Evolutionary conservation across 1,140 invertebrate genomes (phyloP).

Genomic region (Fopius arisanus): DNA sequence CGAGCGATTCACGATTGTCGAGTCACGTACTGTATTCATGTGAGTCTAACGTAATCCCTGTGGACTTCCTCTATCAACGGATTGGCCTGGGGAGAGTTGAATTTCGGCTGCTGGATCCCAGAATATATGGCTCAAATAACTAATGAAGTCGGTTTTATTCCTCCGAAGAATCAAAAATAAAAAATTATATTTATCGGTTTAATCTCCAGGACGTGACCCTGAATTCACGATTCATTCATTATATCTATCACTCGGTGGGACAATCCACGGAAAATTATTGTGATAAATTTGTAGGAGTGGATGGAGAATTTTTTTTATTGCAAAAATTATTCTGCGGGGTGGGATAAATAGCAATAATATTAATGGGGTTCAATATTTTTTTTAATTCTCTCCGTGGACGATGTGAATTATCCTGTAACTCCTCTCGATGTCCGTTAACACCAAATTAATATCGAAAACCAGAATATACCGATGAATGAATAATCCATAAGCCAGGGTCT

Average conservation of each 20-base stretch:
- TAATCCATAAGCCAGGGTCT: too few relatives aligned
- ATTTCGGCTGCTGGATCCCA: background rate
- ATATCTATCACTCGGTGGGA: background rate
- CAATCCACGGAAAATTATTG: background rate
- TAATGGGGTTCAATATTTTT: too few relatives aligned
- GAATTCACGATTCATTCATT: background rate
- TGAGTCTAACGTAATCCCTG: slow-evolving; percentile 20
- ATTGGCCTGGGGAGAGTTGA: background rate
- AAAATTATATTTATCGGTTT: background rate
- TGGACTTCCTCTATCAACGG: slow-evolving; percentile 30
- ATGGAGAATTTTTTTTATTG: too few relatives aligned
- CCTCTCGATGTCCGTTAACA: too few relatives aligned
- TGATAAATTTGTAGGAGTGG: too few relatives aligned
- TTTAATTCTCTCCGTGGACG: too few relatives aligned
- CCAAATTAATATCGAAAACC: too few relatives aligned
- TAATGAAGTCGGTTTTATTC: background rate
- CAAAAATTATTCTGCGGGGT: too few relatives aligned
- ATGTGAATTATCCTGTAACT: too few relatives aligned
- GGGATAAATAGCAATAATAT: too few relatives aligned
- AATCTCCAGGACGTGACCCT: background rate
- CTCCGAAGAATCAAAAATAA: background rate
- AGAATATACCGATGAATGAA: too few relatives aligned
- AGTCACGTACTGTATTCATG: slow-evolving; percentile 30
- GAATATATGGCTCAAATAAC: background rate
- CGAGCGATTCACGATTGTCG: slow-evolving; percentile 27